These are phyloP conservation scores for Drosophila macrospina DNA, from an alignment of 2,888 invertebrate species.

Conservation along the genomic window DNA sequence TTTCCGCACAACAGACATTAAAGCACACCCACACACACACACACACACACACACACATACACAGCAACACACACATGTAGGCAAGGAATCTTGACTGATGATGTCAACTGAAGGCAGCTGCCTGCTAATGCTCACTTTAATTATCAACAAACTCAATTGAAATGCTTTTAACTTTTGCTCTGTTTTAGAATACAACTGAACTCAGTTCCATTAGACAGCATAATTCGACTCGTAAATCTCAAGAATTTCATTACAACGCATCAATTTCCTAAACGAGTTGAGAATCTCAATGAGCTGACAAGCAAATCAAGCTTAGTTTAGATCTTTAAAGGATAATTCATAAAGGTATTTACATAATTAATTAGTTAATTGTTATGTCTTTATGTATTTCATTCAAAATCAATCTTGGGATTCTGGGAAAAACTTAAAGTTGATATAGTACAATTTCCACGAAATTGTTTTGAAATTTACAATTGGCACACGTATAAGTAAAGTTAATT, in stretches of 20 bases:
- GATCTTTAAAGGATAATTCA: neutral
- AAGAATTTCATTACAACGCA: conserved; percentile 16
- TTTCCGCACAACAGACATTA: conserved; percentile 62
- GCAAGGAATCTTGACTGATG: conserved; percentile 21
- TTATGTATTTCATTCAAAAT: neutral
- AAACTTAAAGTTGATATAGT: no score
- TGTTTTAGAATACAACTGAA: conserved; percentile 11
- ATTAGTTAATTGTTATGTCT: neutral
- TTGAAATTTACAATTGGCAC: neutral
- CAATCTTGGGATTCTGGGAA: neutral
- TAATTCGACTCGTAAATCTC: conserved; percentile 21
- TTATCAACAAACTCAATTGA: conserved; percentile 48
- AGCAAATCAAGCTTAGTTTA: neutral
- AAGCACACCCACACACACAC: conserved; percentile 17
- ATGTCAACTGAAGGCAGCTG: conserved; percentile 20
- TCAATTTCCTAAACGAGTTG: conserved; percentile 13
- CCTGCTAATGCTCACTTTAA: conserved; percentile 35
- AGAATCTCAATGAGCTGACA: conserved; percentile 14
- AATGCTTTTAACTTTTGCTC: conserved; percentile 26
- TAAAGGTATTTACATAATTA: neutral
- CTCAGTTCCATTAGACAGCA: conserved; percentile 17
- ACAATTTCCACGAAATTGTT: neutral
- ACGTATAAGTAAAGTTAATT: neutral
- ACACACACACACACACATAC: neutral
- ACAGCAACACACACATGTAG: conserved; percentile 25